Conservation (phyloP, 2,888 invertebrate genomes). For the Agonum fuliginosum region DNA sequence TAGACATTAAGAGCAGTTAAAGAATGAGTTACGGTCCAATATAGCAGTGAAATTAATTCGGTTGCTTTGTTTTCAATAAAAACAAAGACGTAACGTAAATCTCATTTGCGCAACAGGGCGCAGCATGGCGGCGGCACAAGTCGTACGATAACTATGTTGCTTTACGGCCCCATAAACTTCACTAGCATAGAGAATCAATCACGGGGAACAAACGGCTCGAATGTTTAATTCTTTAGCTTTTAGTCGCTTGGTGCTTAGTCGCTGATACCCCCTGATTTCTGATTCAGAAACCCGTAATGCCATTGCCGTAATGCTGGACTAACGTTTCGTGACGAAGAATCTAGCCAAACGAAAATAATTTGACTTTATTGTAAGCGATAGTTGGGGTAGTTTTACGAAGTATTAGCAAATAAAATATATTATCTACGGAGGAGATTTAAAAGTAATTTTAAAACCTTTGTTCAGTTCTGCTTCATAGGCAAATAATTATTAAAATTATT, state of each 20-base stretch:
- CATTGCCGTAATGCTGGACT: conserved; percentile 8
- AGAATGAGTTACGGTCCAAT: conserved; percentile 49
- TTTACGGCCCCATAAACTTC: conserved; percentile 55
- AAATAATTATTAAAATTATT: too few species aligned
- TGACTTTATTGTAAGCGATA: conserved; percentile 8
- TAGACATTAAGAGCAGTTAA: conserved; percentile 36
- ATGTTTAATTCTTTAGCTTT: conserved; percentile 50
- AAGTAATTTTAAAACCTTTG: too few species aligned
- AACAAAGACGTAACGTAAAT: conserved; percentile 56
- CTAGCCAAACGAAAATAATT: conserved; percentile 13
- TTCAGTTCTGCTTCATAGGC: too few species aligned
- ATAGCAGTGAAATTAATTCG: conserved; percentile 50
- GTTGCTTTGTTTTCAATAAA: conserved; percentile 54
- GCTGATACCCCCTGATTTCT: too few species aligned
- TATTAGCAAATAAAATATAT: background rate
- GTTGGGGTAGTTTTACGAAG: background rate
- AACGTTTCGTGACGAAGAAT: background rate
- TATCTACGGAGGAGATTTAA: background rate
- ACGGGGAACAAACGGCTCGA: conserved; percentile 40
- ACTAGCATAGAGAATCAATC: conserved; percentile 51
- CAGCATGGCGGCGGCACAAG: background rate
- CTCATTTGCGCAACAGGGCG: conserved; percentile 54
- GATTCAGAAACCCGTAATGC: too few species aligned
- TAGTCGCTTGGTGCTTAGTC: background rate
- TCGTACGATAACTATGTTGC: conserved; percentile 50